Evolutionary conservation across 2,113 vertebrate species (phyloP), one percentile per base, ranked within the genome.

Genomic region (Osmerus mordax): DNA sequence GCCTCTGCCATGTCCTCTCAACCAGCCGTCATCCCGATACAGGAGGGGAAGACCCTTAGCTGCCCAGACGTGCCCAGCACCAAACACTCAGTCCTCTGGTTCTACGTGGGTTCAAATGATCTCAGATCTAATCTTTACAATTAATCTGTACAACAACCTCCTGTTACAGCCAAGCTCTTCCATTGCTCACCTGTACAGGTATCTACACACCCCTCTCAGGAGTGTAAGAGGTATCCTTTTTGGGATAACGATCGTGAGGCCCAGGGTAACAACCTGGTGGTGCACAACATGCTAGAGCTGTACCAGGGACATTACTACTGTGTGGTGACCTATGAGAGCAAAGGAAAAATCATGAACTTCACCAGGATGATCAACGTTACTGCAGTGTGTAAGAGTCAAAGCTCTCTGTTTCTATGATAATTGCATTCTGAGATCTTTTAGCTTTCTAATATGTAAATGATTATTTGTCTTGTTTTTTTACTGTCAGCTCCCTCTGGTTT

Each of bases 251-350:
- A 93, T 0, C 78, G 91, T 3, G 0, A 80, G 4, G 78, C 87
- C 2, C 67, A 76, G 0, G 91, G 86, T 7, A 2, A 83, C 69
- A 71, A 29, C 1, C 81, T 99, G 55, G 71, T 67, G 28, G 82
- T 98, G 3, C 13, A 68, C 67, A 12, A 82, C 65, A 92, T 96
- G 80, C 1, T 71, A 8, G 18, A 53, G 0, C 1, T 0, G 0
- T 92, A 88, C 1, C 70, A 81, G n/a, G 96, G 92, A 2, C 78
- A 91, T 4, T 98, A 98, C 71, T 93, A 92, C 1, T 99, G 97
- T 41, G 80, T 89, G 3, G 93, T 97, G 15, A 88, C 78, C 0
- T 97, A 93, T 79, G 86, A 81, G 72, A 92, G 93, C 79, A 92
- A 84, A 0, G 92, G 93, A 19, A 83, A 70, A 25, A 56, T 15